Base-by-base conservation (phyloP, 2,113 vertebrate genomes). In the Bubo blakistoni region DNA sequence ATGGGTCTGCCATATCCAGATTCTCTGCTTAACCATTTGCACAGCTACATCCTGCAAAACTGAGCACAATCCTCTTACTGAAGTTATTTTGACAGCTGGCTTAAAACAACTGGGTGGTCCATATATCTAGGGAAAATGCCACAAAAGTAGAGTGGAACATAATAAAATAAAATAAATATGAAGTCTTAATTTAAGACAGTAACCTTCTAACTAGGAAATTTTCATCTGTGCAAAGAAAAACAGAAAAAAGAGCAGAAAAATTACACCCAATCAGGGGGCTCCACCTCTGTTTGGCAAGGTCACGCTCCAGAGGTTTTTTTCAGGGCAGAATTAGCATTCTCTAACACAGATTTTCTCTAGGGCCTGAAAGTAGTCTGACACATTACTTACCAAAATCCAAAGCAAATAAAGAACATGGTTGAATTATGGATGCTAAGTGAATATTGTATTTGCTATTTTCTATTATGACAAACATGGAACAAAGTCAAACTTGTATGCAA, bases 41-140 rank as follows among this genome's bases (percentile, higher is more conserved):
- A 77, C 16, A 76, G 57, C 61, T 57, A 86, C 46, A 63, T 91
- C 27, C 76, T 86, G 70, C 38, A 93, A 94, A 90, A 81, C 34
- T 54, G 52, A 86, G 55, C 52, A 47, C 25, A 83, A 58, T 52
- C 49, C 49, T 81, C 59, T 83, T 36, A 88, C 46, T 49, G 29
- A 88, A 58, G 19, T 49, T 93, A 93, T 91, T 97, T 94, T 96
- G 91, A 94, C 86, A 96, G 83, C 52, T 89, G 72, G 49, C 52
- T 92, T 94, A 76, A 81, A 96, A 84, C 65, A 92, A 65, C 80
- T 72, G 71, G 80, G 82, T 96, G 92, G 95, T 91, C 95, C 19
- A 79, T n/a, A 21, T 34, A 76, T 34, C 11, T 32, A 58, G 54
- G 26, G 67, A 57, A 95, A 79, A 89, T 40, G 20, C 24, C 25